These are phyloP conservation scores for Gallinago media DNA, from an alignment of 2,113 vertebrate genomes.

Conservation along the genomic window DNA sequence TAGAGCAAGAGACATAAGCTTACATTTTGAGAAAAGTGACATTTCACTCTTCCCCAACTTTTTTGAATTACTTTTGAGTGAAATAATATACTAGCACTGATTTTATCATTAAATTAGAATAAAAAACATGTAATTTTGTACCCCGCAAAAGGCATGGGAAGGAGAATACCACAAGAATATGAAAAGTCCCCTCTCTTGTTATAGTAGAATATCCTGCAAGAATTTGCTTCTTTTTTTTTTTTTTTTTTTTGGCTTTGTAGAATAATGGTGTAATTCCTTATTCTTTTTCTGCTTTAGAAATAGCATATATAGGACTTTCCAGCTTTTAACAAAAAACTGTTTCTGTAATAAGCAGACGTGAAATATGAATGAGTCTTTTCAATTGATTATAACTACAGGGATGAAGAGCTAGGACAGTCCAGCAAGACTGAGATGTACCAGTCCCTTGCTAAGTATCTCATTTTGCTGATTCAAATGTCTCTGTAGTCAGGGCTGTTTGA, in stretches of 20 bases:
- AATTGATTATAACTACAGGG: not conserved
- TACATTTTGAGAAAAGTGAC: not conserved
- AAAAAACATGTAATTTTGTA: not conserved
- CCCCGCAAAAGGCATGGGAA: not conserved
- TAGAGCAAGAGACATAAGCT: not conserved
- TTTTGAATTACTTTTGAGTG: not conserved
- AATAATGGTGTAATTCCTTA: not conserved
- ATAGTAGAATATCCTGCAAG: not conserved
- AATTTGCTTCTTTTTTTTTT: not conserved
- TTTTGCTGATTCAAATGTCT: conserved; percentile 56
- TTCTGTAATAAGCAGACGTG: not conserved
- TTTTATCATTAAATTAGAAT: not conserved
- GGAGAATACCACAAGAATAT: not conserved
- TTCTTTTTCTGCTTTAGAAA: not conserved
- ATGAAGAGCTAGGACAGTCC: conserved; percentile 18
- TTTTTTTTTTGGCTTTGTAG: not conserved
- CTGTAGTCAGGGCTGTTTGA: conserved; percentile 53
- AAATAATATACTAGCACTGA: not conserved
- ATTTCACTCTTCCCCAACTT: not conserved
- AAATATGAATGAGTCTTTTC: conserved; percentile 23
- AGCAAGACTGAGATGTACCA: not conserved
- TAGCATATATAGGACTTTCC: not conserved
- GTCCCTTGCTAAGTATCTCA: not conserved
- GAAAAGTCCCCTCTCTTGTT: not conserved
- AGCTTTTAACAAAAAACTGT: not conserved